Evolutionary conservation across 1,140 invertebrate genomes (phyloP), one percentile per base, ranked within the genome.

Genomic region (Dendrolimus kikuchii): DNA sequence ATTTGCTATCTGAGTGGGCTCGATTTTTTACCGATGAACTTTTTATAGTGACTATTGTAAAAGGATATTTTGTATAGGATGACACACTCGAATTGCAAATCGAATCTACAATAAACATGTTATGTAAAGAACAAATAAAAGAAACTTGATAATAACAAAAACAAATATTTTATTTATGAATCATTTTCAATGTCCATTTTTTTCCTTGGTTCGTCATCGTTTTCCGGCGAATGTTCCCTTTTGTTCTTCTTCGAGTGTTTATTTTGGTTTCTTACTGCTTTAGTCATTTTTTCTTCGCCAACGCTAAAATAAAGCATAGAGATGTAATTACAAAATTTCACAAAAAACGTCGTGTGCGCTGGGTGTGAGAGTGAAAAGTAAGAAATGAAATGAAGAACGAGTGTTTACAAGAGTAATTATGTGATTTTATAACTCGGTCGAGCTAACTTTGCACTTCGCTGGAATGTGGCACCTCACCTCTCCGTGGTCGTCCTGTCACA

Each of bases 241-340:
- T 81, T 80, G 6, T 38, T 37, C 23, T 51, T 50, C 9, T 66
- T 71, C 5, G 57, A 44, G 40, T 76, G 55, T 59, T 90, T 92
- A 55, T 91, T 91, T 75, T 92, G 91, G 74, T 91, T 92, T 40
- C 72, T 77, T 62, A 86, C 82, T 55, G 90, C 90, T 60, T 92
- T 92, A 5, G 74, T 68, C 59, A 90, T 87, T 69, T 90, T 91
- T 7, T 89, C 81, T 46, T 91, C 89, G 4, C 89, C 90, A 51
- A 89, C 76, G 83, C 90, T 92, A 49, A 37, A 71, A 79, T 55
- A 65, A 58, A 46, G 23, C 23, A 23, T 23, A 23, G 23, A 58
- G 7, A 23, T 51, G 5, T n/a, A 51, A 5, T 39, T 7, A 8
- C 5, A 38, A 38, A 5, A 2, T 38, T 38, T 38, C 6, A 4